A percentile compares a stretch with the other conserved stretches of the same genome.
These are phyloP conservation scores for Sapayoa aenigma DNA, from an alignment of 2,113 vertebrate genomes.

Conservation along the genomic window DNA sequence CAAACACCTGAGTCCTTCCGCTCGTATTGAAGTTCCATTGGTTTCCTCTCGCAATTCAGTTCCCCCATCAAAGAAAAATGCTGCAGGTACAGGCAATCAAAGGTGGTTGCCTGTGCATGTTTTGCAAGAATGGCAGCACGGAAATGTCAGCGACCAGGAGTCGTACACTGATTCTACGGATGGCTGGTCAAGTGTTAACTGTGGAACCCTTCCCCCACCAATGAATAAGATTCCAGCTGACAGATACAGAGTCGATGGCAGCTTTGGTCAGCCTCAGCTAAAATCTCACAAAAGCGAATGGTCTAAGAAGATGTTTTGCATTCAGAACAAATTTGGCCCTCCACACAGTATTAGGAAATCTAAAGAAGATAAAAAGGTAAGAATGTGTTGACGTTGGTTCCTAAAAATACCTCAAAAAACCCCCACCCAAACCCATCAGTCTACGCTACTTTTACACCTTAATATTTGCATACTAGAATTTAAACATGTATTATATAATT, in stretches of 20 bases:
- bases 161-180: constrained; percentile 96
- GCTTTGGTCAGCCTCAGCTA: constrained; percentile 75
- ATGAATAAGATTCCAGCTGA: constrained; percentile 98
- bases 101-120: constrained; percentile 93
- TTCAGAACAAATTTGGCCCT: constrained; percentile 76
- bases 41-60: constrained; percentile 77
- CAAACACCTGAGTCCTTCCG: constrained; percentile 75
- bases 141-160: constrained; percentile 90
- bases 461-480: not conserved
- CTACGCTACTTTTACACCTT: not conserved
- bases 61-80: constrained; percentile 75
- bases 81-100: constrained; percentile 65
- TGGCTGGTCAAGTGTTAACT: constrained; percentile 96
- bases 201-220: constrained; percentile 93
- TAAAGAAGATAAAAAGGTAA: constrained; percentile 92
- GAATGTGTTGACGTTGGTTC: not conserved
- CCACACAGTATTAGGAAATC: constrained; percentile 76
- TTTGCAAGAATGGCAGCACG: constrained; percentile 89
- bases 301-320: constrained; percentile 88
- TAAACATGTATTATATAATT: not conserved
- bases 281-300: constrained; percentile 85
- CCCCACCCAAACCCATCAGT: not conserved
- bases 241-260: constrained; percentile 88
- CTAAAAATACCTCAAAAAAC: not conserved
- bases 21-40: constrained; percentile 76